Evolutionary conservation across 2,888 invertebrate species (phyloP), one percentile per base, ranked within the genome.

Genomic region (Phlogophora meticulosa): DNA sequence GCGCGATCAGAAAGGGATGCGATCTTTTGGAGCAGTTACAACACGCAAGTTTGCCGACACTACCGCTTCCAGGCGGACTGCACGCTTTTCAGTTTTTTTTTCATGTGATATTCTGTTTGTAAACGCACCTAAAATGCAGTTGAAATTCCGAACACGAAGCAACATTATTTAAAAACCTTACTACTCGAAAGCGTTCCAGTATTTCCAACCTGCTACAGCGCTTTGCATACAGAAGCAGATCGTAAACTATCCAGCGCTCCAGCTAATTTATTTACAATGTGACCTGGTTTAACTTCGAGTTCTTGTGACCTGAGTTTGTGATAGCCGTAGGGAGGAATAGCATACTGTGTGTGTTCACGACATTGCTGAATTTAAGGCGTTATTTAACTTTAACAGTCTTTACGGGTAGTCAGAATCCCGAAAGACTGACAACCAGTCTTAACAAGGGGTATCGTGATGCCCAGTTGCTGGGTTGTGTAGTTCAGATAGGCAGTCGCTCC

Each of bases 261-360:
- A 69, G 43, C 46, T 75, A 53, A 69, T 75, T 75, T 63, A 73
- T 73, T 75, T 70, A 70, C 57, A 36, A 43, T 40, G 53, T 70
- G 76, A 69, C 73, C 73, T 58, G 76, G 76, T 69, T 72, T 56
- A 52, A 48, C 46, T 68, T 68, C 15, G 17, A 38, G 32, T 34
- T 46, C 34, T 22, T 55, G 53, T 71, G 55, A 51, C 52, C 51
- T 57, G 28, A 22, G 17, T 4, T 42, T n/a, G 24, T 32, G 9
- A 45, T 46, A 46, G 34, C 72, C 32, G 34, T 56, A 56, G 20
- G 24, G 58, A 15, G 15, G 36, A n/a, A 13, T 20, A 51, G 52
- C 20, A 17, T 20, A 34, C 22, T 36, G 17, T 34, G 24, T 42
- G 13, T 46, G 13, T 24, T 15, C 32, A 32, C 15, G 4, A 24